Base-by-base conservation (phyloP, 2,888 invertebrate species). In the Tiphia femorata region DNA sequence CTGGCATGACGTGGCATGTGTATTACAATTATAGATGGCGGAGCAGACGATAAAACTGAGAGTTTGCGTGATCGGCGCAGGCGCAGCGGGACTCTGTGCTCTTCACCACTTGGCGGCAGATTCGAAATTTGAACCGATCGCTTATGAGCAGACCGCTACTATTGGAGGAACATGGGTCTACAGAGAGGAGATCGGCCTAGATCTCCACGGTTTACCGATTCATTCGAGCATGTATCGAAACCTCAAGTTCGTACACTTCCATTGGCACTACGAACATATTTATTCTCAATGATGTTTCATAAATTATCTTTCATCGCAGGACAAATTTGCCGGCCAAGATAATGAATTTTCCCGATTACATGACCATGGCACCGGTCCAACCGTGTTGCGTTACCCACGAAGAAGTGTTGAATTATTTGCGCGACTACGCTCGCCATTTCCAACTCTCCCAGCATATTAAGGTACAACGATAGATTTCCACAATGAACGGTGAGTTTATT, bases 151-250 rank as follows among this genome's bases (percentile, higher is more conserved):
- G 64, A 86, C 88, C 0, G 84, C 84, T 10, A 75, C 85, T 47
- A 79, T 93, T 12, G 95, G 94, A 4, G 95, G 95, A 1, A 92
- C 92, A 0, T 95, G 95, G 95, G 85, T 90, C 21, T 94, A 92
- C 77, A 89, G 88, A 5, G 90, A 92, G 3, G 79, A 86, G 16
- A 85, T 86, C 1, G 91, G 89, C 1, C 70, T 81, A 0, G 91
- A 92, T 65, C 86, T 89, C 1, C 85, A 89, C 79, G 92, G 91
- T 0, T 71, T 89, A 12, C 91, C 91, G 0, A 83, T 93, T 8
- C 92, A 91, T 78, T 90, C 92, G 3, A 92, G 93, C 84, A 92
- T 94, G 91, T 95, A 95, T 77, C 88, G 90, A 77, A 88, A 90
- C 75, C 84, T 95, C 33, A 87, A 86, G 92, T 91, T 60, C 14